These are phyloP conservation scores for Salarias fasciatus DNA, from an alignment of 2,797 vertebrate genomes.

Conservation along the genomic window DNA sequence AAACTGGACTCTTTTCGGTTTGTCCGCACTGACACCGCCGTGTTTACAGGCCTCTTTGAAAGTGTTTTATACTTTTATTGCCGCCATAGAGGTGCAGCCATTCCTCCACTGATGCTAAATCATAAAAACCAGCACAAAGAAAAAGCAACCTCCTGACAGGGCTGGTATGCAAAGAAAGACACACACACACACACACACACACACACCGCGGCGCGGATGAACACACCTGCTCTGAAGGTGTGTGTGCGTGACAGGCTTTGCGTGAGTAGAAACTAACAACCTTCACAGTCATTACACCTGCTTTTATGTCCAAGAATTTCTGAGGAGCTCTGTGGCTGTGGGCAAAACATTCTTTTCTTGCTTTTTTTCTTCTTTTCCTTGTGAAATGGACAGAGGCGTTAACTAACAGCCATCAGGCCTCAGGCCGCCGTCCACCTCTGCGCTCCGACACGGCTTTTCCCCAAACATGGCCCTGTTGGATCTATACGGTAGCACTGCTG, in stretches of 20 bases:
- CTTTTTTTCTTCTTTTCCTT: constrained; percentile 10
- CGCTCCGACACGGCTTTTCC: constrained; percentile 13
- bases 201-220: constrained; percentile 19
- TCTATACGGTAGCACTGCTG: constrained; percentile 16
- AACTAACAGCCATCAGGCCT: constrained; percentile 19
- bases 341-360: constrained; percentile 58
- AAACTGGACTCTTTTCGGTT: no score
- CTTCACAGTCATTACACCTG: constrained; percentile 77
- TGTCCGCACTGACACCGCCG: no score
- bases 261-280: constrained; percentile 68
- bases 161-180: constrained; percentile 50
- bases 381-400: constrained; percentile 44
- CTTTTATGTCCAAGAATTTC: constrained; percentile 79
- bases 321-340: constrained; percentile 58
- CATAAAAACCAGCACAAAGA: constrained; percentile 33
- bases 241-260: constrained; percentile 68
- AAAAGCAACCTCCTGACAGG: constrained; percentile 29
- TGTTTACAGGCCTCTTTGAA: no score
- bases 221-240: constrained; percentile 70
- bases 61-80: constrained; percentile 3
- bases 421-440: constrained; percentile 16
- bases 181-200: background rate
- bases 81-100: background rate
- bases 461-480: constrained; percentile 1
- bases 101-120: constrained; percentile 28